These are phyloP conservation scores for Macaca mulatta DNA, from an alignment of 2,113 vertebrate species.

Conservation along the genomic window DNA sequence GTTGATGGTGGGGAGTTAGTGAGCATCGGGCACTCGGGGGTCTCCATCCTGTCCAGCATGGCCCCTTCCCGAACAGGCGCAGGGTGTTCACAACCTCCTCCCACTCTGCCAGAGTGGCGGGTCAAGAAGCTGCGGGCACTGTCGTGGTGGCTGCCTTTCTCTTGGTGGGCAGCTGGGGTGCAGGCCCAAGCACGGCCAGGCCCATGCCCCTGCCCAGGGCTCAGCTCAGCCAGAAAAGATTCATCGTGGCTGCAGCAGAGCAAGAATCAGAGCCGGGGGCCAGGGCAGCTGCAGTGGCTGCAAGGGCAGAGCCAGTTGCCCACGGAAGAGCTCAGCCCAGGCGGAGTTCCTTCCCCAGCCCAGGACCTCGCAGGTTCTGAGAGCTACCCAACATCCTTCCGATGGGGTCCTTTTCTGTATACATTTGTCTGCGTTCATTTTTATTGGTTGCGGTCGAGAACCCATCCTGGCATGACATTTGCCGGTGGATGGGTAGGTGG, in stretches of 20 bases:
- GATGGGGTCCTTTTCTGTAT: no score
- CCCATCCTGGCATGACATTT: background rate
- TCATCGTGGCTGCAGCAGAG: background rate
- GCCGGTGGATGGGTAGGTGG: background rate
- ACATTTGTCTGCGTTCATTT: background rate
- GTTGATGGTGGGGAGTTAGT: background rate
- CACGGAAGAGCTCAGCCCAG: rapidly evolving
- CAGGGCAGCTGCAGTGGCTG: background rate
- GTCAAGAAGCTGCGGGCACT: background rate
- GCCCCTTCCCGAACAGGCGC: background rate
- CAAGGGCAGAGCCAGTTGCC: background rate
- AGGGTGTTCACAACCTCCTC: no score
- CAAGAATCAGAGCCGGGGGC: background rate
- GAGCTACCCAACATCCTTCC: background rate
- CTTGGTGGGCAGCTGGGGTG: background rate
- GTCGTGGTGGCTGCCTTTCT: background rate
- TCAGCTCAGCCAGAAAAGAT: background rate
- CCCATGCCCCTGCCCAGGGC: background rate
- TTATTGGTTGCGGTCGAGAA: background rate
- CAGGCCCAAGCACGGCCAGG: background rate
- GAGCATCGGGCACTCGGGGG: background rate
- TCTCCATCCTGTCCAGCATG: background rate
- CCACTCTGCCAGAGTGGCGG: no score
- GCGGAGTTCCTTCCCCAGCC: background rate
- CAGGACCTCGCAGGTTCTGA: background rate